Evolutionary conservation across 2,797 vertebrate genomes (phyloP), one percentile per base, ranked within the genome.

Genomic region (Moxostoma hubbsi): DNA sequence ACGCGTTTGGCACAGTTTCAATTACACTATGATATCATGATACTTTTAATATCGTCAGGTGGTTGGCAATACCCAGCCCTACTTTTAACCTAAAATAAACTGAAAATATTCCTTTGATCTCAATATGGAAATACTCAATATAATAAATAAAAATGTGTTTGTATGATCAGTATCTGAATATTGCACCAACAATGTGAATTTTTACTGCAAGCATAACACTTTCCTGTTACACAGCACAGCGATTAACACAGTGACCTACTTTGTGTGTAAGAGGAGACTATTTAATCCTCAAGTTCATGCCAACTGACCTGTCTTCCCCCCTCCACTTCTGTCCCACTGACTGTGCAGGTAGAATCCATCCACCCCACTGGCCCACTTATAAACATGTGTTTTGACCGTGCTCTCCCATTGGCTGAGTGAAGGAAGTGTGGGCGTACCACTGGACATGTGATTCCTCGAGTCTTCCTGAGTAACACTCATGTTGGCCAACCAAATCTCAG

Each of bases 401-500:
- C 47, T 53, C 47, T n/a, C 15, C 65, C 15, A n/a, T 49, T 13
- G 59, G 11, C 11, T 7, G 24, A 51, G 0, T 7, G 12, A 54
- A 36, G 16, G 12, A 16, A 36, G 8, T 58, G 53, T 2, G 54
- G 13, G 46, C 18, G 0, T 58, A 36, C 12, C 16, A 11, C 4
- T 24, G 12, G 61, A 5, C 12, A 13, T 11, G 55, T 7, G 58
- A 36, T 36, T 49, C 16, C 36, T 1, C 15, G 5, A 8, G 46
- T 46, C n/a, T 2, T 62, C 61, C 51, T 9, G 67, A 51, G 15
- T 1, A 5, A 74, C 15, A 53, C 15, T 82, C 58, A 82, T 13
- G 47, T 65, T 5, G 80, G 77, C 77, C 80, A 80, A 16, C 43
- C 50, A 73, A 45, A 47, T 58, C 55, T 75, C 5, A 79, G 13